These are phyloP conservation scores for Holocentrus rufus DNA, from an alignment of 2,797 vertebrate species.

Conservation along the genomic window DNA sequence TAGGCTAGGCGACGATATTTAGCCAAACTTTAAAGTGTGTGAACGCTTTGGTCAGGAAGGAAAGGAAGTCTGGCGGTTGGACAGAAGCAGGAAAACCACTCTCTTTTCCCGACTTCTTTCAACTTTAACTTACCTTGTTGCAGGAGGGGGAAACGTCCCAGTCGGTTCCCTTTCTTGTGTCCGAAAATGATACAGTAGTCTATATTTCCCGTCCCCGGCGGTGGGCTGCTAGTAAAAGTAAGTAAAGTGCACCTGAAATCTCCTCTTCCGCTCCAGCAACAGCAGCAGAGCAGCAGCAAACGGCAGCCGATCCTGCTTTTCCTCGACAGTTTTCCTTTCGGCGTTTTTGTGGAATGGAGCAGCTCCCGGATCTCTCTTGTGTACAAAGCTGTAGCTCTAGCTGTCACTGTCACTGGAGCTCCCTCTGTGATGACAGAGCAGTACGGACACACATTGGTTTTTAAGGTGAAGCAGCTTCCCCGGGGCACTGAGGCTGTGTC, in stretches of 20 bases:
- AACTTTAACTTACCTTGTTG: constrained; percentile 13
- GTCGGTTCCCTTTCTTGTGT: constrained; percentile 24
- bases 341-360: constrained; percentile 1
- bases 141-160: constrained; percentile 21
- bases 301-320: constrained; percentile 13
- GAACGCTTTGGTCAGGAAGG: not conserved
- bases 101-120: not conserved
- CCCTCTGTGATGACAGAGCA: constrained; percentile 6
- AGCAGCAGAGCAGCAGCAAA: not conserved
- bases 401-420: not conserved
- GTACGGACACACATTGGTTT: not conserved
- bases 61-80: not conserved
- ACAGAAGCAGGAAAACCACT: not conserved
- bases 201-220: constrained; percentile 8
- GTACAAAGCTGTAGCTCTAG: constrained; percentile 14
- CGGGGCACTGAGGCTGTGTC: not conserved
- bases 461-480: constrained; percentile 1
- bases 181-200: not conserved
- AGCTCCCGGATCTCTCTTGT: constrained; percentile 61
- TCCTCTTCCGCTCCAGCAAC: not conserved
- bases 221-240: not conserved
- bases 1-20: too few species aligned
- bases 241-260: constrained; percentile 13
- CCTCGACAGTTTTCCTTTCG: constrained; percentile 2
- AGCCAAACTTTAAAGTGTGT: not conserved